Percentiles rank a stretch among this genome's conserved stretches.
phyloP scores from a whole-genome alignment of 2,113 vertebrate genomes.

The Serranochromis macrocephalus region DNA sequence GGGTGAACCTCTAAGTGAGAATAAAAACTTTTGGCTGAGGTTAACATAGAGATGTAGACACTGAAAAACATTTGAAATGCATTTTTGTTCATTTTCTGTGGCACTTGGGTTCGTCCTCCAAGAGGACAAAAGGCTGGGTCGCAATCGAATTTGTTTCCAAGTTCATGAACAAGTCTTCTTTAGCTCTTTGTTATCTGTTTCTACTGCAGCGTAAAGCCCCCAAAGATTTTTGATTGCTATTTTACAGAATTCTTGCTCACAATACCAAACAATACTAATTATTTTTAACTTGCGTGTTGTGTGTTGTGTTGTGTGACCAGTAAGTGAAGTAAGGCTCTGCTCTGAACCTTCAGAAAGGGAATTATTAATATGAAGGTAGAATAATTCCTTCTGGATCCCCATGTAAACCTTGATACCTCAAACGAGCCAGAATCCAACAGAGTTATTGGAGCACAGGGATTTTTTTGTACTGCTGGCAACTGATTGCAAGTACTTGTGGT shows the following conservation, averaged over 20 bases:
- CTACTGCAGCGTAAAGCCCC: background rate
- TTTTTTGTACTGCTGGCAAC: background rate
- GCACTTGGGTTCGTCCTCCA: background rate
- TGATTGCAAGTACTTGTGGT: background rate
- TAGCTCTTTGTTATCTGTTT: background rate
- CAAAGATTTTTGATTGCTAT: background rate
- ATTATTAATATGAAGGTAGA: background rate
- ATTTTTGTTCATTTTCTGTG: background rate
- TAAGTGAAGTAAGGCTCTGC: background rate
- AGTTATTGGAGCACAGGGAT: background rate
- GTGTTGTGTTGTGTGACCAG: background rate
- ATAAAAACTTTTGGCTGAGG: background rate
- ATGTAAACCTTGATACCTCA: background rate
- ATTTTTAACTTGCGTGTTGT: background rate
- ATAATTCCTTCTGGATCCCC: background rate
- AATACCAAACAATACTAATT: background rate
- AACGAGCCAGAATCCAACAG: background rate
- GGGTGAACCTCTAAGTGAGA: slow-evolving; percentile 17
- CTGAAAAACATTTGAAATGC: background rate
- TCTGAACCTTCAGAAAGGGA: background rate
- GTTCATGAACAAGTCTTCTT: background rate
- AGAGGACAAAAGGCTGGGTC: background rate
- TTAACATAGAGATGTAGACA: background rate
- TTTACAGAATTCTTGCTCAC: background rate
- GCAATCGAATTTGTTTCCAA: background rate